Percentiles rank a stretch among this genome's conserved stretches.
Evolutionary conservation across 1,140 invertebrate species (phyloP).

Genomic region (Diorhabda sublineata): DNA sequence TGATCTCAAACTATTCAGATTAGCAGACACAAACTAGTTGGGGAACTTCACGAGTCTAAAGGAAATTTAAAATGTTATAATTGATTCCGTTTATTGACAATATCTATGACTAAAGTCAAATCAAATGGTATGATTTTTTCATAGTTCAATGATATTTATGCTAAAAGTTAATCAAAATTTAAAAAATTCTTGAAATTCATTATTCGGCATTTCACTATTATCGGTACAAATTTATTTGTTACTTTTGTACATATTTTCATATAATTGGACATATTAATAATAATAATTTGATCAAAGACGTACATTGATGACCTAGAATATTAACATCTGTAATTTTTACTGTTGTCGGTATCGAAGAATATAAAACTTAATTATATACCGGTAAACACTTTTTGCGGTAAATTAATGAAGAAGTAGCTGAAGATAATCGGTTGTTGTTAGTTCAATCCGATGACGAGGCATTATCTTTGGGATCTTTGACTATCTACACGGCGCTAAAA

Average conservation of each 20-base stretch:
- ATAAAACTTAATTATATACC: constrained; percentile 1
- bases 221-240: neutral
- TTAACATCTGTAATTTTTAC: constrained; percentile 1
- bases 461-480: neutral
- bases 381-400: neutral
- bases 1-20: no score
- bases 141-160: no score
- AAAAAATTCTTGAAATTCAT: no score
- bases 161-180: no score
- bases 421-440: neutral
- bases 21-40: no score
- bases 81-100: no score
- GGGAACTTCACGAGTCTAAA: no score
- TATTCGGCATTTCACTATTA: no score
- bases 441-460: neutral
- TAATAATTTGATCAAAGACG: constrained; percentile 1
- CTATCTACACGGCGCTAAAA: neutral
- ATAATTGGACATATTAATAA: constrained; percentile 1
- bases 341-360: neutral
- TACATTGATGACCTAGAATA: neutral
- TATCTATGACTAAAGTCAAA: no score
- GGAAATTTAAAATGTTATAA: no score
- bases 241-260: neutral
- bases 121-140: no score
- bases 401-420: constrained; percentile 1